phyloP scores from a whole-genome alignment of 2,888 invertebrate genomes.

The Cryptocheilus praepositus region DNA sequence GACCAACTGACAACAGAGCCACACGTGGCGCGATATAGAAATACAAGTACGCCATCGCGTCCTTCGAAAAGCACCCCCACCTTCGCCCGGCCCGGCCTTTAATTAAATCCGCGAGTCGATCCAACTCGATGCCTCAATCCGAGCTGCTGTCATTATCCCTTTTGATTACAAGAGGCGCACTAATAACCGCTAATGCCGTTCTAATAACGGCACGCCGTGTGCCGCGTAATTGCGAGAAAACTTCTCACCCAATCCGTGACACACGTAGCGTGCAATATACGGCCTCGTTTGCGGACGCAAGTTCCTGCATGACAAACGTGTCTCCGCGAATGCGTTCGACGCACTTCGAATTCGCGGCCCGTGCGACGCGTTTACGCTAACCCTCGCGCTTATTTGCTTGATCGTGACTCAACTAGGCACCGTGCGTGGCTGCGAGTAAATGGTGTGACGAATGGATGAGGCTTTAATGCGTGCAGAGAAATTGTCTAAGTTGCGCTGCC shows the following conservation, averaged over 20 bases:
- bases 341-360: background rate
- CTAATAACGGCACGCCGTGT: conserved; percentile 43
- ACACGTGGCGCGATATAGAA: conserved; percentile 15
- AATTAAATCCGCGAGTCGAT: conserved; percentile 58
- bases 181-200: conserved; percentile 48
- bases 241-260: conserved; percentile 34
- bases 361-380: too few relatives aligned
- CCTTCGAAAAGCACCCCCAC: conserved; percentile 1
- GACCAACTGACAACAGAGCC: conserved; percentile 26
- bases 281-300: conserved; percentile 11
- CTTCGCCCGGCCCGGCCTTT: conserved; percentile 43
- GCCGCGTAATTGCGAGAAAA: conserved; percentile 40
- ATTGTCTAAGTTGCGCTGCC: too few relatives aligned
- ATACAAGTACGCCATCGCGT: conserved; percentile 15
- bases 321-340: conserved; percentile 14
- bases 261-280: conserved; percentile 16
- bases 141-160: conserved; percentile 54
- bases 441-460: too few relatives aligned
- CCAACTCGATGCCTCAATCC: conserved; percentile 52
- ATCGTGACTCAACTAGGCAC: background rate
- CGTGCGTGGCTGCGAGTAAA: too few relatives aligned
- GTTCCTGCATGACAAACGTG: conserved; percentile 23
- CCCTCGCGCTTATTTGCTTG: background rate
- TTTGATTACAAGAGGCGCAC: conserved; percentile 56
- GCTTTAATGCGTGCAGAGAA: too few relatives aligned